Conservation (phyloP, 2,888 invertebrate species). For the Odontocerum albicorne region DNA sequence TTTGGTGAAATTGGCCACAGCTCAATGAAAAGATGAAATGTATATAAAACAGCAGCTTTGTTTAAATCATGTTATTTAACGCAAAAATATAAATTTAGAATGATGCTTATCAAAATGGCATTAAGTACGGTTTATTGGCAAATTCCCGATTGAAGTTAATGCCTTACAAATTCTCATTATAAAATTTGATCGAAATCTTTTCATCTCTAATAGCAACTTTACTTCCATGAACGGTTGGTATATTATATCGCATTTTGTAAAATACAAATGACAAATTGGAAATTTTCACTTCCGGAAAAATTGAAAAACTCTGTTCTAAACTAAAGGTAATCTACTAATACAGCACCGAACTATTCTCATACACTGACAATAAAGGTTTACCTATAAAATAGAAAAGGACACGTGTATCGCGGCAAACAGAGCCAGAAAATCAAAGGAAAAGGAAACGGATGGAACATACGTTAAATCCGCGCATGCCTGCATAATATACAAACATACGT, state of each 20-base stretch:
- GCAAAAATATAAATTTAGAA: no score
- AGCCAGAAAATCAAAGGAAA: constrained; percentile 27
- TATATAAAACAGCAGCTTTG: no score
- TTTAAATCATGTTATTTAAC: no score
- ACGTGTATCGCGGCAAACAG: constrained; percentile 17
- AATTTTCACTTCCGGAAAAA: background rate
- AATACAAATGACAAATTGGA: background rate
- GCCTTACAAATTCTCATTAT: no score
- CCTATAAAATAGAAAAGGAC: constrained; percentile 27
- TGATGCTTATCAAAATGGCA: no score
- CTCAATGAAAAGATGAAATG: no score
- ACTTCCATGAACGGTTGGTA: no score
- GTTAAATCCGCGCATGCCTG: constrained; percentile 33
- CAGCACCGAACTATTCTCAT: constrained; percentile 11
- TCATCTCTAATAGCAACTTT: no score
- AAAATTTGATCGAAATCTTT: no score
- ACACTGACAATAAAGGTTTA: constrained; percentile 15
- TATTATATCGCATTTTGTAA: background rate
- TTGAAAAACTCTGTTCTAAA: constrained; percentile 16
- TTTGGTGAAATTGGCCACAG: no score
- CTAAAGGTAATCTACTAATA: constrained; percentile 31
- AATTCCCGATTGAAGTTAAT: no score
- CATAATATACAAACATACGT: constrained; percentile 18
- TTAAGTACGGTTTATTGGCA: no score
- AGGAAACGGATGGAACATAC: constrained; percentile 36